phyloP scores from a whole-genome alignment of 2,888 invertebrate species.

The Pycnomerus fuliginosus region DNA sequence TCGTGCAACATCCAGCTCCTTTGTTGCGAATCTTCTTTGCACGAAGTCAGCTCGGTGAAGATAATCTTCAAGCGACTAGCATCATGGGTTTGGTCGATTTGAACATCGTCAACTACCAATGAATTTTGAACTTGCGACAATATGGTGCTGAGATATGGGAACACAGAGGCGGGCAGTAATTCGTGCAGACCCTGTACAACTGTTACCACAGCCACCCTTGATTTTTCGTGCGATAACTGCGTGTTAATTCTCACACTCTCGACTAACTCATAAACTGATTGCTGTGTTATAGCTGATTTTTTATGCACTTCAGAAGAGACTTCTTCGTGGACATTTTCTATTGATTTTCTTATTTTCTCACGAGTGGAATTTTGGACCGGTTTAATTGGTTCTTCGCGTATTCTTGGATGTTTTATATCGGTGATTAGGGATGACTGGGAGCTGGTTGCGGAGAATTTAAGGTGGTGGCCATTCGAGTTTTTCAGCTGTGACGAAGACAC shows the following conservation, averaged over 20 bases:
- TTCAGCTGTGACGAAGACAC: constrained; percentile 42
- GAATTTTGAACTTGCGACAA: constrained; percentile 61
- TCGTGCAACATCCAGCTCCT: constrained; percentile 94
- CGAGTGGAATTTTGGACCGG: constrained; percentile 39
- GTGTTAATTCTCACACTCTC: constrained; percentile 81
- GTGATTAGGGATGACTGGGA: constrained; percentile 32
- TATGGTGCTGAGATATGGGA: constrained; percentile 60
- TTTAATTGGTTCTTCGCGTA: constrained; percentile 41
- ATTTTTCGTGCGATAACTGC: constrained; percentile 82
- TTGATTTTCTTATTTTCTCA: constrained; percentile 41
- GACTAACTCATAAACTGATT: constrained; percentile 71
- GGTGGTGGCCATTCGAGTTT: constrained; percentile 46
- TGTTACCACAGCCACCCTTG: constrained; percentile 79
- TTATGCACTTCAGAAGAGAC: constrained; percentile 38
- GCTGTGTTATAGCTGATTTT: constrained; percentile 53
- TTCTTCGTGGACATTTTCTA: constrained; percentile 46
- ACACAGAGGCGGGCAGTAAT: constrained; percentile 60
- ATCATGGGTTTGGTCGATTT: constrained; percentile 81
- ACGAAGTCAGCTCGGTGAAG: constrained; percentile 79
- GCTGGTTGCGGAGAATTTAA: constrained; percentile 18
- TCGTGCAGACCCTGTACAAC: constrained; percentile 61
- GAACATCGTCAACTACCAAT: constrained; percentile 61
- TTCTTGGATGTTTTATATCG: constrained; percentile 27
- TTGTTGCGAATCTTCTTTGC: constrained; percentile 94
- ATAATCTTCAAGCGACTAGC: constrained; percentile 80